These are phyloP conservation scores for Nylanderia fulva DNA, from an alignment of 1,140 invertebrate genomes.

Conservation along the genomic window DNA sequence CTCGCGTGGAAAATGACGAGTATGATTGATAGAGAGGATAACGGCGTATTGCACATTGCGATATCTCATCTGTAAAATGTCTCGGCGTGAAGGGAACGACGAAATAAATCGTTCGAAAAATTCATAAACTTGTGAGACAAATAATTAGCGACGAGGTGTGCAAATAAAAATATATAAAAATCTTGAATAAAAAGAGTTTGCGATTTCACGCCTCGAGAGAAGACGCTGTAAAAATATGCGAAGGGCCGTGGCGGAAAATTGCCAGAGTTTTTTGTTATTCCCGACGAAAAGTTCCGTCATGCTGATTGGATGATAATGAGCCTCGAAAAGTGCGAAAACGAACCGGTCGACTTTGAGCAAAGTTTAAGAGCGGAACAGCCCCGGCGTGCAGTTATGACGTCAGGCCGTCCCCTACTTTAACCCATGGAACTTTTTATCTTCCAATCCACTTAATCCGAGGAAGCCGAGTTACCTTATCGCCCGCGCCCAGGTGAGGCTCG, in stretches of 20 bases:
- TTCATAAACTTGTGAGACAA: background rate
- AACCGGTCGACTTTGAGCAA: slow-evolving; percentile 56
- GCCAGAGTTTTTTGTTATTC: slow-evolving; percentile 52
- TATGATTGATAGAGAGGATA: slow-evolving; percentile 36
- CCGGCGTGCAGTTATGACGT: slow-evolving; percentile 63
- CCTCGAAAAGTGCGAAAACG: slow-evolving; percentile 60
- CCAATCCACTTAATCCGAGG: slow-evolving; percentile 68
- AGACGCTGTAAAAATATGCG: slow-evolving; percentile 31
- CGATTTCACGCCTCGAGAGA: background rate
- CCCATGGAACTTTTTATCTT: slow-evolving; percentile 66
- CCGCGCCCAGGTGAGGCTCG: slow-evolving; percentile 28
- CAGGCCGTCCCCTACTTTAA: background rate
- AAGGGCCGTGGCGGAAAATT: slow-evolving; percentile 34
- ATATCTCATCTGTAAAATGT: background rate
- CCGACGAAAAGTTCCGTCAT: slow-evolving; percentile 58
- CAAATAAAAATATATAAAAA: background rate
- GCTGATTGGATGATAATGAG: slow-evolving; percentile 66
- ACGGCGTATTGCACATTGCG: slow-evolving; percentile 4
- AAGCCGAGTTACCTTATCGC: slow-evolving; percentile 61
- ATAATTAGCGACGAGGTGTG: background rate
- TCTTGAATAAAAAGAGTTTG: background rate
- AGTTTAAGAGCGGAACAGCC: slow-evolving; percentile 53
- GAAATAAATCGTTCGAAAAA: background rate
- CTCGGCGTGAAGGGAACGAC: background rate
- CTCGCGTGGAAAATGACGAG: slow-evolving; percentile 20